Evolutionary conservation across 2,797 vertebrate genomes (phyloP), one percentile per base, ranked within the genome.

Genomic region (Furcifer pardalis): DNA sequence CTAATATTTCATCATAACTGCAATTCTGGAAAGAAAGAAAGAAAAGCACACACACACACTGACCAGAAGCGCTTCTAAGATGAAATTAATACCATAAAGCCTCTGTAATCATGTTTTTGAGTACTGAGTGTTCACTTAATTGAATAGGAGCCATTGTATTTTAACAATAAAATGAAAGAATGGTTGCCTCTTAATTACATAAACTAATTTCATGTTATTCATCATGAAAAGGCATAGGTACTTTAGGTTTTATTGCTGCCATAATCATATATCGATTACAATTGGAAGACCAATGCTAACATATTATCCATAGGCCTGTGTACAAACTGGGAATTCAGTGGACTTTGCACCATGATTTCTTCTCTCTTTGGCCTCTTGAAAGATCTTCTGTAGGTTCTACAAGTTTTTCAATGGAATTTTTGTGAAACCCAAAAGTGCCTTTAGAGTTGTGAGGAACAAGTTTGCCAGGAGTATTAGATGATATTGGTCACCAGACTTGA

Each of bases 121-220:
- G 87, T 91, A 91, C 13, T 85, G 86, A 90, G 83, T 92, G 89
- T 90, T 90, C 92, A 46, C 84, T 92, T 93, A 92, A 93, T 92
- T 94, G 88, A 87, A 87, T 79, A 88, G 89, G 90, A 93, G 78
- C 83, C 86, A 79, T 88, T 92, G 79, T 92, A 91, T 87, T 78
- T 77, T 85, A 84, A 92, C 91, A 90, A 93, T 87, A 88, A 92
- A 91, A 91, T 92, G 91, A 93, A 90, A 82, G 78, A 68, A 78
- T 90, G 91, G 89, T 92, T 91, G 91, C 90, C 83, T 91, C 90
- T 93, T 92, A 87, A 93, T 93, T 93, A 91, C 89, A 89, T 81
- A 46, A 69, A 71, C 30, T 32, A 84, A 92, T 92, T 92, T 94
- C 89, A 85, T 87, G 88, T 80, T 92, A 88, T 88, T 91, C 87